phyloP scores from a whole-genome alignment of 2,113 vertebrate species.

The Malurus alboscapulatus region DNA sequence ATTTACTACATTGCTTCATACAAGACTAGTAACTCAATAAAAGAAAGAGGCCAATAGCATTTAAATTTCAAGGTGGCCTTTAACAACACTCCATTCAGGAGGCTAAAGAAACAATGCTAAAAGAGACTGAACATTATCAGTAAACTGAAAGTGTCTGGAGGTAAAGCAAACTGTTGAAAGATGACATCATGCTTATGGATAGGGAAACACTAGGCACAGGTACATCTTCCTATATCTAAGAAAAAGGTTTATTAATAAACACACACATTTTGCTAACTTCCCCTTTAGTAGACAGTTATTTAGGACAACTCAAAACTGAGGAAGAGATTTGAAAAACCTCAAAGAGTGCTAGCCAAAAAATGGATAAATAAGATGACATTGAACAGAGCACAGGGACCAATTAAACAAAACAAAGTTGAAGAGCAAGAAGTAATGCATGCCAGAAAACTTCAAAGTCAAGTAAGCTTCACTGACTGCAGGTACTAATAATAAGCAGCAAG shows the following conservation, averaged over 20 bases:
- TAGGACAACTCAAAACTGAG: background rate
- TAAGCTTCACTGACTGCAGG: background rate
- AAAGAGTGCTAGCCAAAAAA: background rate
- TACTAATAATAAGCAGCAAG: background rate
- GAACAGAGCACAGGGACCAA: background rate
- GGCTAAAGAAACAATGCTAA: background rate
- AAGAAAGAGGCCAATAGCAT: background rate
- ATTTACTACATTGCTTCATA: background rate
- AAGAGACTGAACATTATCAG: background rate
- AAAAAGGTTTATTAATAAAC: background rate
- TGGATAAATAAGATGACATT: background rate
- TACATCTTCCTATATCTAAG: background rate
- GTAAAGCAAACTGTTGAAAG: background rate
- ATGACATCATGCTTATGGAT: background rate
- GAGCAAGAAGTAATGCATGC: background rate
- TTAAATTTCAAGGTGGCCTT: background rate
- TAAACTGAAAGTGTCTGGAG: background rate
- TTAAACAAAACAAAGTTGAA: background rate
- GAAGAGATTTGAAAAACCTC: background rate
- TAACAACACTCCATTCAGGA: background rate
- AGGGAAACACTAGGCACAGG: background rate
- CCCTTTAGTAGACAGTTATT: background rate
- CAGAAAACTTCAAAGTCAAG: background rate
- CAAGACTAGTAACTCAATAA: background rate
- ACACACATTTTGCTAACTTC: background rate